Percentiles rank a stretch among this genome's conserved stretches.
Conservation (phyloP, 2,888 invertebrate species). For the Harpalus rubripes region DNA sequence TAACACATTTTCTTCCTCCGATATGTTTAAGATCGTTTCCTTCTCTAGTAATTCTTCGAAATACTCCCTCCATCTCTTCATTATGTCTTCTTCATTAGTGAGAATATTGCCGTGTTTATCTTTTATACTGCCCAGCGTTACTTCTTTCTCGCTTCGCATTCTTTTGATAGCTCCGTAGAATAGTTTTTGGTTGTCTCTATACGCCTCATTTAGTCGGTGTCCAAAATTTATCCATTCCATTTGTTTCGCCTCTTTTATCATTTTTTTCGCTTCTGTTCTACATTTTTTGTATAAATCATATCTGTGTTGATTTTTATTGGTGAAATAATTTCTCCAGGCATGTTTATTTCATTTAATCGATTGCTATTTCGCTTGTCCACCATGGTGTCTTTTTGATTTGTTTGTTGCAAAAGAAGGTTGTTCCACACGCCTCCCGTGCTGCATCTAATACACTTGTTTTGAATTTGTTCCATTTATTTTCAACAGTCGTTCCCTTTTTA, state of each 20-base stretch:
- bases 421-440: neutral
- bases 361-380: neutral
- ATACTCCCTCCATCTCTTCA: no score
- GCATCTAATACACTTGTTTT: neutral
- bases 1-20: no score
- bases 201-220: neutral
- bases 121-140: no score
- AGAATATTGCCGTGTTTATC: no score
- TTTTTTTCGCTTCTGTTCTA: neutral
- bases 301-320: neutral
- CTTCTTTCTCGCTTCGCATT: no score
- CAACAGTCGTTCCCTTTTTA: no score
- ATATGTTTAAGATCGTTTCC: no score
- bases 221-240: neutral
- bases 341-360: neutral
- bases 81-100: no score
- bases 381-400: neutral
- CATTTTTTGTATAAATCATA: neutral
- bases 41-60: no score
- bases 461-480: neutral
- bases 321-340: neutral
- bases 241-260: neutral
- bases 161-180: no score
- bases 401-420: neutral
- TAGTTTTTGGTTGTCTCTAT: no score